Percentiles rank a stretch among this genome's conserved stretches.
Evolutionary conservation across 2,797 vertebrate genomes (phyloP).

Genomic region (Pseudomugil gertrudae): DNA sequence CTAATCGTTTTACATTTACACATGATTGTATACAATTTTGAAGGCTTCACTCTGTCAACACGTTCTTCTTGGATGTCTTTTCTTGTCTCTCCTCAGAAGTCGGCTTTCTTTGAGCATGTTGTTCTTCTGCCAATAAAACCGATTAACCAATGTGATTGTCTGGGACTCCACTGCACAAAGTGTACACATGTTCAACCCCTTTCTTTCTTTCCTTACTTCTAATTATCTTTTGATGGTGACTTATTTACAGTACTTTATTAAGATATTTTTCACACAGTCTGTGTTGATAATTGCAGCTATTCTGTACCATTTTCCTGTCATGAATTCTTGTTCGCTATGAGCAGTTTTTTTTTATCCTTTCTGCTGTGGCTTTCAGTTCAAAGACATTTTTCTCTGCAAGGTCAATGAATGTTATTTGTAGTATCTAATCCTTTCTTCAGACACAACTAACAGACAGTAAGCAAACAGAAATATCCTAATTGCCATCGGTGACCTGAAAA

Average conservation of each 20-base stretch:
- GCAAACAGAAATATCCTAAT: conserved; percentile 54
- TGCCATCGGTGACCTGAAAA: conserved; percentile 37
- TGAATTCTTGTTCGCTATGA: conserved; percentile 2
- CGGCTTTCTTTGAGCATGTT: conserved; percentile 26
- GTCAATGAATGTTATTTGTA: conserved; percentile 47
- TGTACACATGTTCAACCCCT: conserved; percentile 9
- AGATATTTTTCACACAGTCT: not conserved
- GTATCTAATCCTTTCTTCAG: conserved; percentile 51
- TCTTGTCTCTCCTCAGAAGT: conserved; percentile 25
- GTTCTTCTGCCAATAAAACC: conserved; percentile 59
- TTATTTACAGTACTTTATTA: conserved; percentile 9
- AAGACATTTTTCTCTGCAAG: conserved; percentile 44
- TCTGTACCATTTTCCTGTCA: conserved; percentile 6
- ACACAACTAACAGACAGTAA: conserved; percentile 42
- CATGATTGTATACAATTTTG: not conserved
- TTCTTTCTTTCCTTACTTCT: conserved; percentile 1
- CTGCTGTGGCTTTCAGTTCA: conserved; percentile 22
- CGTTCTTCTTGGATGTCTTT: conserved; percentile 15
- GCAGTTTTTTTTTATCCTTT: conserved; percentile 29
- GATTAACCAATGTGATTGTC: conserved; percentile 57
- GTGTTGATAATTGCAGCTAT: conserved; percentile 11
- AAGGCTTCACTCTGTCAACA: not conserved
- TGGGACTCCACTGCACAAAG: conserved; percentile 25
- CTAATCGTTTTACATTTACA: not conserved
- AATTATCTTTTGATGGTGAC: conserved; percentile 24